Evolutionary conservation across 2,797 vertebrate genomes (phyloP).

Genomic region (Manis crassicaudata): DNA sequence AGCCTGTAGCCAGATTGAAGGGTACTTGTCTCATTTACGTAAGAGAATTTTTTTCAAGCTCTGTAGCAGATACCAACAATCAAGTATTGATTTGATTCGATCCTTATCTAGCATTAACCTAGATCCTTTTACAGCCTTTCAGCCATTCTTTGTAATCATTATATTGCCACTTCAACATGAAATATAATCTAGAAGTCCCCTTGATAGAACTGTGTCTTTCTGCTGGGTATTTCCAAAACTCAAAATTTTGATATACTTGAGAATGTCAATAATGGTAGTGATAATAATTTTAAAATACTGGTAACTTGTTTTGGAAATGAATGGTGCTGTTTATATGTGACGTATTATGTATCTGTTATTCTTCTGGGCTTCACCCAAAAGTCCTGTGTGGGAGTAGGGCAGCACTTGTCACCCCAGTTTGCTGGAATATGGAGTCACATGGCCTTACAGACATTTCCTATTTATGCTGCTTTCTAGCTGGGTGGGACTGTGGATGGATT

Average conservation of each 20-base stretch:
- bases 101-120: background rate
- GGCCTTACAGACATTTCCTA: background rate
- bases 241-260: background rate
- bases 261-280: slow-evolving; percentile 13
- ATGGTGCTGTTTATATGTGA: background rate
- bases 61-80: background rate
- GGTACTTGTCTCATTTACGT: background rate
- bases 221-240: slow-evolving; percentile 35
- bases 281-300: slow-evolving; percentile 6
- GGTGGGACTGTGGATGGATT: background rate
- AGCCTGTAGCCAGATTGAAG: slow-evolving; percentile 15
- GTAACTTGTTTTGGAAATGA: background rate
- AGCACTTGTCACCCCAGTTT: background rate
- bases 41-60: slow-evolving; percentile 9
- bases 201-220: slow-evolving; percentile 7
- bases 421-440: background rate
- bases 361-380: background rate
- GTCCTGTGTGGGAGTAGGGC: background rate
- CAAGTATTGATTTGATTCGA: slow-evolving; percentile 9
- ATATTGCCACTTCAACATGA: background rate
- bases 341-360: background rate
- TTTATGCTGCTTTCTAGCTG: slow-evolving; percentile 16
- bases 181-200: background rate
- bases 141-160: slow-evolving; percentile 30
- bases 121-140: background rate